These are phyloP conservation scores for Gavia stellata DNA, from an alignment of 2,113 vertebrate genomes.

Conservation along the genomic window DNA sequence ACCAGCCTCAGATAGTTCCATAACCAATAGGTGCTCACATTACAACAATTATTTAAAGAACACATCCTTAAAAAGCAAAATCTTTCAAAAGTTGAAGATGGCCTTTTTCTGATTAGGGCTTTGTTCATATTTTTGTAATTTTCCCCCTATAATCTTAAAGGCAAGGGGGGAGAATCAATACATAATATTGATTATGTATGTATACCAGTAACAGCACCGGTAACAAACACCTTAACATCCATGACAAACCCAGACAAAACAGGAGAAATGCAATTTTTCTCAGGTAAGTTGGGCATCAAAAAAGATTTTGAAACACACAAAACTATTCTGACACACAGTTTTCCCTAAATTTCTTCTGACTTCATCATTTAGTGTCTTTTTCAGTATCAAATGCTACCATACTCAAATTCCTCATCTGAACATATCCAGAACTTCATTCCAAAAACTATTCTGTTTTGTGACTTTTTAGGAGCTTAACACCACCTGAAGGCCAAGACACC, in stretches of 20 bases:
- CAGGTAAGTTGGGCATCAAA: not conserved
- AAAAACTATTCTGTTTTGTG: not conserved
- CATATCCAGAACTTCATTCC: not conserved
- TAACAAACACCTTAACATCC: not conserved
- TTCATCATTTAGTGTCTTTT: not conserved
- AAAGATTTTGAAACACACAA: not conserved
- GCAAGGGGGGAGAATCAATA: not conserved
- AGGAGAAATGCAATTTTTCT: not conserved
- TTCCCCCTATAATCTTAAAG: not conserved
- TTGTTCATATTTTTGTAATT: not conserved
- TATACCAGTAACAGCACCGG: not conserved
- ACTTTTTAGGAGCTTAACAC: not conserved
- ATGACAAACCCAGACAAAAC: not conserved
- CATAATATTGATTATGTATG: not conserved
- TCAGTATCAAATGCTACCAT: not conserved
- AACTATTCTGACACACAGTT: not conserved
- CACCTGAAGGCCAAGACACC: not conserved
- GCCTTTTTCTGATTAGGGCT: not conserved
- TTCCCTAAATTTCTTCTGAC: not conserved
- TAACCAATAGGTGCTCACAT: not conserved
- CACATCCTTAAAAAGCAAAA: not conserved
- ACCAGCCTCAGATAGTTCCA: not conserved
- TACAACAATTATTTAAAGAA: not conserved
- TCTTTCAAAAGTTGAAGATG: not conserved
- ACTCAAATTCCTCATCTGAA: not conserved